Conservation (phyloP, 2,888 invertebrate species). For the Drosophila nigricruria region DNA sequence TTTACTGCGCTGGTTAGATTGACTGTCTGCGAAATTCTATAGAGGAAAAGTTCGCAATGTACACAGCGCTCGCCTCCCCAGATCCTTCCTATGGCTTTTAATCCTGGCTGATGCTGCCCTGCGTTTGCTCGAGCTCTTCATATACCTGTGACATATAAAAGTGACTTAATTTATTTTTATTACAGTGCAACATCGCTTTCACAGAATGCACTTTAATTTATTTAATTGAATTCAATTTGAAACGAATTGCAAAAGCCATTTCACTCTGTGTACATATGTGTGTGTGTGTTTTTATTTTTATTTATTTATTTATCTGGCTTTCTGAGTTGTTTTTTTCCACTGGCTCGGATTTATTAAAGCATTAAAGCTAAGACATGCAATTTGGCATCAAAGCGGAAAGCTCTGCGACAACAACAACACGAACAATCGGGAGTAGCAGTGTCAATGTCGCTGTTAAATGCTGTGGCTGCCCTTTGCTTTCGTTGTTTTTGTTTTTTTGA, state of each 20-base stretch:
- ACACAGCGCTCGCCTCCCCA: not conserved
- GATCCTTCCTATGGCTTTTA: not conserved
- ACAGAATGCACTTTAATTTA: constrained; percentile 76
- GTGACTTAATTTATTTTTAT: constrained; percentile 60
- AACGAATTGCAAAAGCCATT: constrained; percentile 53
- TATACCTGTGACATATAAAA: constrained; percentile 47
- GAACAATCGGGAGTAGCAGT: constrained; percentile 23
- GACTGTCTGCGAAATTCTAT: constrained; percentile 48
- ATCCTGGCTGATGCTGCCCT: not conserved
- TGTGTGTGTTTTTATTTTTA: not conserved
- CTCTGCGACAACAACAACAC: constrained; percentile 49
- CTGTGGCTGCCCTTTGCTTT: constrained; percentile 55
- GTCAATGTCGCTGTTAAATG: constrained; percentile 62
- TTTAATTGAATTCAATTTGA: constrained; percentile 77
- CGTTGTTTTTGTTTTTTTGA: constrained; percentile 16
- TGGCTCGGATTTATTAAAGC: constrained; percentile 71
- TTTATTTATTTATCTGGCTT: not conserved
- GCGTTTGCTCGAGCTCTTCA: constrained; percentile 20
- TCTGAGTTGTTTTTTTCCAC: constrained; percentile 7
- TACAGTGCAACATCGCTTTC: constrained; percentile 53
- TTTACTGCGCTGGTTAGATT: constrained; percentile 48
- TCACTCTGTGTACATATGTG: constrained; percentile 8
- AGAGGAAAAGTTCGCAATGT: constrained; percentile 16
- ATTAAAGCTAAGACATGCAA: constrained; percentile 72
- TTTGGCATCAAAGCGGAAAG: constrained; percentile 59